Evolutionary conservation across 1,140 invertebrate genomes (phyloP), one percentile per base, ranked within the genome.

Genomic region (Caenorhabditis elegans): DNA sequence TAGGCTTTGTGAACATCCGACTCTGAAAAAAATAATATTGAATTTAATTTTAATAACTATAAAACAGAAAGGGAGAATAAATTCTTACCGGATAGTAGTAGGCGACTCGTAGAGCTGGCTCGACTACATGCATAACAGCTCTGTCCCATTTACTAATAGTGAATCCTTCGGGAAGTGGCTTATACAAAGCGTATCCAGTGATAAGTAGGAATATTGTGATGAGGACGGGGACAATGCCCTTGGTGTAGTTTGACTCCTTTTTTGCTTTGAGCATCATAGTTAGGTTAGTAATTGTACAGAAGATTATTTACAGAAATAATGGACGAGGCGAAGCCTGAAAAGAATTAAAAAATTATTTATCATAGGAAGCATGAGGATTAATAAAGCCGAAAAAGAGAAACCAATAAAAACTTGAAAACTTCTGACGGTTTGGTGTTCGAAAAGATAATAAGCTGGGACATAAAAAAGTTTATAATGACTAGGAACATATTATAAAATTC

Each of bases 51-150:
- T 5, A 43, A 43, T 43, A 43, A 43, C 15, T 8, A 43, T 43
- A 8, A 11, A 6, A 19, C 26, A 46, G 17, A 19, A 31, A 8
- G 6, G 5, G 6, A 8, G 4, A 31, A n/a, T 6, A 8, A 43
- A 8, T 8, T 48, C 81, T 28, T 8, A 75, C 81, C 81, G 81
- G 81, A 19, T 51, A 82, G 43, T 78, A 78, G 47, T 82, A 82
- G n/a, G 75, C 39, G 48, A 82, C 24, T 39, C 81, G 36, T 6
- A 82, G 76, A 15, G 51, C 46, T 10, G 81, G 47, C 39, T 82
- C 81, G 24, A 82, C 39, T 24, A 82, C 39, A 31, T 82, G 81
- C 75, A 82, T 78, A 0, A 78, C 47, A 10, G 48, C 24, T n/a
- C 76, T 19, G 39, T 82, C 81, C 36, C 36, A 51, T 13, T 48